Percentiles rank a stretch among this genome's conserved stretches.
phyloP scores from a whole-genome alignment of 2,113 vertebrate species.

The Petaurus breviceps region DNA sequence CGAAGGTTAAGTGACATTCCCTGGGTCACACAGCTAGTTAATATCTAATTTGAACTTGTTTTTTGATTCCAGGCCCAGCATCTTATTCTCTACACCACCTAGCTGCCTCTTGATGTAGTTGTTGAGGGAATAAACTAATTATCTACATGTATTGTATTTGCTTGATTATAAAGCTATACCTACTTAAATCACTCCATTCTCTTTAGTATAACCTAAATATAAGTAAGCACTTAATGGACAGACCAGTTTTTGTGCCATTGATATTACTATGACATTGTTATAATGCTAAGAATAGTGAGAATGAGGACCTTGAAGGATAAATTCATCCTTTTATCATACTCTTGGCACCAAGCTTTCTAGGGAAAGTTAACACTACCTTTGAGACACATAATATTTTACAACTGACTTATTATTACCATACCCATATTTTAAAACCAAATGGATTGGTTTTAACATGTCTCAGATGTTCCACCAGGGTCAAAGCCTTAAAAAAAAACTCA shows the following conservation, averaged over 20 bases:
- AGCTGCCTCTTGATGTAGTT: background rate
- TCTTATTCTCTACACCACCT: background rate
- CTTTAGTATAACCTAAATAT: background rate
- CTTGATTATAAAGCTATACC: background rate
- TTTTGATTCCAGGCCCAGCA: background rate
- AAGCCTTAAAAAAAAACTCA: background rate
- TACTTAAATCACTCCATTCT: background rate
- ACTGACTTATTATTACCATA: background rate
- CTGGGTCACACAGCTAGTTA: background rate
- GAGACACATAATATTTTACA: background rate
- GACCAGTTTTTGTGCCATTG: background rate
- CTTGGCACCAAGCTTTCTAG: background rate
- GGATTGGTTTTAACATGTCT: background rate
- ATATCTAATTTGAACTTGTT: background rate
- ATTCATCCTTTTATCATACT: background rate
- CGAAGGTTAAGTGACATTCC: background rate
- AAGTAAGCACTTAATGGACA: background rate
- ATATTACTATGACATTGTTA: background rate
- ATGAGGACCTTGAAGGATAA: background rate
- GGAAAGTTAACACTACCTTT: background rate
- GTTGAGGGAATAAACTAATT: background rate
- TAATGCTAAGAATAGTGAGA: background rate
- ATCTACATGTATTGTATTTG: background rate
- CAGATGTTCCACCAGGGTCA: background rate
- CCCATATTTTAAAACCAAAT: background rate